phyloP scores from a whole-genome alignment of 1,140 invertebrate species.

The Oryctes rhinoceros region DNA sequence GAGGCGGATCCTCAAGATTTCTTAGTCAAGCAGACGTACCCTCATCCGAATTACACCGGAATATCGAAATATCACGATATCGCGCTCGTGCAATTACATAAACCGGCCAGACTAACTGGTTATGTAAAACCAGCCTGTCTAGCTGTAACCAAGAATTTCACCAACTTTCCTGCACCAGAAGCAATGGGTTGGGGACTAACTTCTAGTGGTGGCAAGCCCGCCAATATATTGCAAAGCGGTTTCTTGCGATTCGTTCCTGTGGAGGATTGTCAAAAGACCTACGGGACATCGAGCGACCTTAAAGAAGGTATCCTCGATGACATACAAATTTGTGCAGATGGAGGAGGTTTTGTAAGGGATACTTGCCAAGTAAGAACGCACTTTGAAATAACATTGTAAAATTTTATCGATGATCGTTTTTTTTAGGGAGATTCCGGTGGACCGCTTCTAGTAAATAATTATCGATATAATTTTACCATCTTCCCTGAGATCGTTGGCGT shows the following conservation, averaged over 20 bases:
- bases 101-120: conserved; percentile 60
- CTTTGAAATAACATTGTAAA: no score
- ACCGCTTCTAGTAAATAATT: conserved; percentile 64
- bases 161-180: conserved; percentile 40
- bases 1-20: conserved; percentile 4
- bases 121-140: conserved; percentile 69
- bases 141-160: conserved; percentile 56
- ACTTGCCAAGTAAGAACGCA: conserved; percentile 31
- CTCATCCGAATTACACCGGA: conserved; percentile 62
- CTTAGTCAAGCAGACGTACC: neutral
- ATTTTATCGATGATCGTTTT: neutral
- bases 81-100: conserved; percentile 65
- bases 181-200: conserved; percentile 56
- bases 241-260: conserved; percentile 57
- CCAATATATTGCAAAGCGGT: conserved; percentile 65
- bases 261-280: conserved; percentile 47
- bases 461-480: conserved; percentile 54
- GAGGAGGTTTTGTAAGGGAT: neutral
- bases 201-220: conserved; percentile 58
- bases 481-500: conserved; percentile 62
- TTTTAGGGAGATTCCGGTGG: conserved; percentile 76
- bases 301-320: conserved; percentile 16
- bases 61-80: conserved; percentile 71
- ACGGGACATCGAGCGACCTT: neutral
- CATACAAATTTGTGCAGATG: conserved; percentile 22